These are phyloP conservation scores for Emydura subglobosa DNA, from an alignment of 2,113 vertebrate species.

Conservation along the genomic window DNA sequence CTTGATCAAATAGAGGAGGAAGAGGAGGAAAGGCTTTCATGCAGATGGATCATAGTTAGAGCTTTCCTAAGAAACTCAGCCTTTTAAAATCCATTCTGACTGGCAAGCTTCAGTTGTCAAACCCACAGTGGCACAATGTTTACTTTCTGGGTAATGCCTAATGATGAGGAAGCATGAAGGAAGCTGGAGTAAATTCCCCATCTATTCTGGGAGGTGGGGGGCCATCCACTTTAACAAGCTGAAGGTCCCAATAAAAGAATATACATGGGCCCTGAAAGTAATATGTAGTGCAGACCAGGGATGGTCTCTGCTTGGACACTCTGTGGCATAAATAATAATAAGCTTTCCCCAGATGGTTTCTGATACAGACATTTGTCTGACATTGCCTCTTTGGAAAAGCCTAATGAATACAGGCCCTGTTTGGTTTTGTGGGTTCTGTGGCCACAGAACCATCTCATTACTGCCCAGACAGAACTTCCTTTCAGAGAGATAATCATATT, in stretches of 20 bases:
- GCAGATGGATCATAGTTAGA: slow-evolving; percentile 76
- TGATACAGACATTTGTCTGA: slow-evolving; percentile 23
- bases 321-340: slow-evolving; percentile 19
- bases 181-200: slow-evolving; percentile 71
- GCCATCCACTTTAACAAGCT: slow-evolving; percentile 8
- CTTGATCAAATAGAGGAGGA: slow-evolving; percentile 85
- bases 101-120: slow-evolving; percentile 83
- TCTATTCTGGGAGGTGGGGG: slow-evolving; percentile 63
- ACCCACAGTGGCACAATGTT: slow-evolving; percentile 83
- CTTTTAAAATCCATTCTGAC: slow-evolving; percentile 69
- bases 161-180: slow-evolving; percentile 44
- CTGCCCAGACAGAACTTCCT: slow-evolving; percentile 3
- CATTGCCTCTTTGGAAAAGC: slow-evolving; percentile 40
- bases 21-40: slow-evolving; percentile 80
- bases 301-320: slow-evolving; percentile 46
- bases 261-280: slow-evolving; percentile 43
- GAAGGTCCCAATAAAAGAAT: slow-evolving; percentile 8
- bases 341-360: slow-evolving; percentile 42
- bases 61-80: slow-evolving; percentile 75
- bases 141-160: slow-evolving; percentile 52
- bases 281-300: slow-evolving; percentile 48
- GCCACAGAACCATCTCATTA: slow-evolving; percentile 15
- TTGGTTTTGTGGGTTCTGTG: slow-evolving; percentile 27
- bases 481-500: slow-evolving; percentile 47
- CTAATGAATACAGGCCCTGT: background rate